Percentiles rank a stretch among this genome's conserved stretches.
Conservation (phyloP, 2,888 invertebrate species). For the Hirudinaria manillensis region DNA sequence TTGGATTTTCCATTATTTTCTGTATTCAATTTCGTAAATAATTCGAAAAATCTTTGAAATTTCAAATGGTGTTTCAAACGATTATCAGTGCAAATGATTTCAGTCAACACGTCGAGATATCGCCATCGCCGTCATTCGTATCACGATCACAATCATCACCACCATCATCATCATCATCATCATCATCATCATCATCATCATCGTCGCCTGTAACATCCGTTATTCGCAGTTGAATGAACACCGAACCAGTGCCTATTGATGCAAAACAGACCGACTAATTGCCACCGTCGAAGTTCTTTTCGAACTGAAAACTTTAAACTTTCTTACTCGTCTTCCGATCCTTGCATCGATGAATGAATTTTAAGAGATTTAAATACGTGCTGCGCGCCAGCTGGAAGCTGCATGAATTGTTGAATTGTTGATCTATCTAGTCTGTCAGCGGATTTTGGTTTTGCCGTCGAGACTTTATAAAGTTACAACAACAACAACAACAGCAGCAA, state of each 20-base stretch:
- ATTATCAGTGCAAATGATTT: too few relatives aligned
- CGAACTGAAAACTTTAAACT: neutral
- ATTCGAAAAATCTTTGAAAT: too few relatives aligned
- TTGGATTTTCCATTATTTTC: too few relatives aligned
- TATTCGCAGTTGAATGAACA: neutral
- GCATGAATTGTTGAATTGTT: neutral
- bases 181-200: conserved; percentile 22
- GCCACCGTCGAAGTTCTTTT: conserved; percentile 15
- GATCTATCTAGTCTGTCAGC: neutral
- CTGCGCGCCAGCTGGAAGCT: neutral
- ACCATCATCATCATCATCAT: neutral
- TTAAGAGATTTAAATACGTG: neutral
- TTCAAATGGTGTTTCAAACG: too few relatives aligned
- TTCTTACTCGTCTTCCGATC: too few relatives aligned
- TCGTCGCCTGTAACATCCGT: neutral
- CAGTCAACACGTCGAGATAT: neutral
- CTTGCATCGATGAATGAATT: neutral
- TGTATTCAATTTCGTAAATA: too few relatives aligned
- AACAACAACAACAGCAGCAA: too few relatives aligned
- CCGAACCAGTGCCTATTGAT: neutral
- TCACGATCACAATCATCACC: neutral
- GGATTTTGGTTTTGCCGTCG: too few relatives aligned
- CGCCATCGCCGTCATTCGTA: neutral
- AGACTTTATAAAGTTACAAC: too few relatives aligned
- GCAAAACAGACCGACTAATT: conserved; percentile 11